Evolutionary conservation across 92 coral and sea anemone species (phyloP).

Genomic region (Epizoanthus ramosus): DNA sequence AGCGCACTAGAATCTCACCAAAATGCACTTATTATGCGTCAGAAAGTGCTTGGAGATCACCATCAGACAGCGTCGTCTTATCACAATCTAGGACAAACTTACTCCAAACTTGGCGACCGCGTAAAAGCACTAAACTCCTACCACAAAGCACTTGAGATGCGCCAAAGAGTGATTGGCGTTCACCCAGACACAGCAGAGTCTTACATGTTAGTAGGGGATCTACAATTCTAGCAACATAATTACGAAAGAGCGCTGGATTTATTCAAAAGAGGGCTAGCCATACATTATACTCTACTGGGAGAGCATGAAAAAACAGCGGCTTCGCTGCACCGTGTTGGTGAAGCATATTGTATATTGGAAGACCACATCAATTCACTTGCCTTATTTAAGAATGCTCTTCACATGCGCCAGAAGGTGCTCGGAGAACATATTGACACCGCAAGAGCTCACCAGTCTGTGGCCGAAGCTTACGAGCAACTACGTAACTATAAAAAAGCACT

Average conservation of each 20-base stretch:
- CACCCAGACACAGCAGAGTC: not conserved
- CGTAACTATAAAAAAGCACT: not conserved
- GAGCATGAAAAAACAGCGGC: not conserved
- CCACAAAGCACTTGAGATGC: not conserved
- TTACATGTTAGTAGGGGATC: not conserved
- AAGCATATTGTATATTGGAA: not conserved
- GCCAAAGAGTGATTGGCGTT: not conserved
- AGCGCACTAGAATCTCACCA: not conserved
- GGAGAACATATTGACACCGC: not conserved
- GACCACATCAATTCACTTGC: not conserved
- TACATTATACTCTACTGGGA: not conserved
- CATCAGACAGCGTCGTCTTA: not conserved
- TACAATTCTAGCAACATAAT: not conserved
- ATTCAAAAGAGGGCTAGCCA: not conserved
- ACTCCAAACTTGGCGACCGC: not conserved
- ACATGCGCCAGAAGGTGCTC: not conserved
- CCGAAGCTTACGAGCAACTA: not conserved
- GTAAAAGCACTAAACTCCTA: not conserved
- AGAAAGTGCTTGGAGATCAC: conserved; percentile 1
- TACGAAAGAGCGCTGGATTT: not conserved
- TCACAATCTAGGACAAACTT: not conserved
- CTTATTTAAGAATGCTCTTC: not conserved
- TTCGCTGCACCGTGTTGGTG: not conserved
- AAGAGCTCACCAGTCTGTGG: not conserved
- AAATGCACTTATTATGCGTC: not conserved